Conservation (phyloP, 1,140 invertebrate genomes). For the Cotesia typhae region DNA sequence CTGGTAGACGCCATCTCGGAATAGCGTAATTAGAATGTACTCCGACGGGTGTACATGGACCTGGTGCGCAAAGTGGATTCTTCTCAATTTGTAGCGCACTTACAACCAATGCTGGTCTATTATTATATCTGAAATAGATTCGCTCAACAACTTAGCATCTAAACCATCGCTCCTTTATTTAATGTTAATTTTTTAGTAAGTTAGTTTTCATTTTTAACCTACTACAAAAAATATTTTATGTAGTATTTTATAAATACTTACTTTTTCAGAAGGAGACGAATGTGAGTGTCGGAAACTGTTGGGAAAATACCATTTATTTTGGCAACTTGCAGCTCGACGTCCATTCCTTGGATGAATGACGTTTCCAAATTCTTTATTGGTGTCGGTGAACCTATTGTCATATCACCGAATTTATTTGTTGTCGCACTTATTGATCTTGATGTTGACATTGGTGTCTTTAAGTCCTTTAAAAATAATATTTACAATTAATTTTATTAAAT, state of each 20-base stretch:
- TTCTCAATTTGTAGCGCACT: constrained; percentile 93
- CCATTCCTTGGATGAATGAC: constrained; percentile 69
- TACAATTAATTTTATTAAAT: background rate
- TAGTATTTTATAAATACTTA: constrained; percentile 66
- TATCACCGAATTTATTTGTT: constrained; percentile 61
- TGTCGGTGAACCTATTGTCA: constrained; percentile 60
- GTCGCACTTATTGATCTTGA: constrained; percentile 58
- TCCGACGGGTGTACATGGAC: constrained; percentile 70
- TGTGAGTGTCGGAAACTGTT: constrained; percentile 87
- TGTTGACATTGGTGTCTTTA: constrained; percentile 65
- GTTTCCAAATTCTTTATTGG: constrained; percentile 73
- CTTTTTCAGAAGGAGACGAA: constrained; percentile 87
- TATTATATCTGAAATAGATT: constrained; percentile 80
- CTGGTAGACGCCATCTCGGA: constrained; percentile 66
- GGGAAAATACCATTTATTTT: constrained; percentile 92
- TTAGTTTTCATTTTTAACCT: constrained; percentile 15
- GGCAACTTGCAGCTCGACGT: constrained; percentile 76
- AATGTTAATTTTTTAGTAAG: constrained; percentile 25
- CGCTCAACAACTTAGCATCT: constrained; percentile 58
- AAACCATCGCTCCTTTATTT: constrained; percentile 23
- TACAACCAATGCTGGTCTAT: constrained; percentile 90
- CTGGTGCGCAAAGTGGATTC: constrained; percentile 86
- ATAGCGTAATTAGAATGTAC: constrained; percentile 61
- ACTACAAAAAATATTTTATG: constrained; percentile 34
- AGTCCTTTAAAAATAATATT: constrained; percentile 55